Evolutionary conservation across 2,797 vertebrate genomes (phyloP).

Genomic region (Mormyrus proboscirostris): DNA sequence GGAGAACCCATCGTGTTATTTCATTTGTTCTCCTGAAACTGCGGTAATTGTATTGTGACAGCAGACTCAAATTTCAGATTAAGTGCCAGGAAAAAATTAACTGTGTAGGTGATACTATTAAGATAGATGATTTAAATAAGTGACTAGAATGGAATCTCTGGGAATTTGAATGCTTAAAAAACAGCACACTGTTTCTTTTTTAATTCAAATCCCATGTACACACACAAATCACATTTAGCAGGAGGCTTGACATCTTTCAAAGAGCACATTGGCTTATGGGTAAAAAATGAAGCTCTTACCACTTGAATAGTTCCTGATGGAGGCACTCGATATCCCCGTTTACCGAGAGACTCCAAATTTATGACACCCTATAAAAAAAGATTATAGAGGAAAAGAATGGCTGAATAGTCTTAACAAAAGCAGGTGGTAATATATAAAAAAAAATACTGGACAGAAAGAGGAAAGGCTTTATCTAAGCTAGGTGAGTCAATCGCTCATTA

Average conservation of each 20-base stretch:
- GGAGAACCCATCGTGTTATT: slow-evolving; percentile 14
- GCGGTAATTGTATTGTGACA: not conserved
- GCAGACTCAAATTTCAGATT: not conserved
- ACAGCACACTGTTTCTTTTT: not conserved
- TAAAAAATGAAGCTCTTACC: slow-evolving; percentile 61
- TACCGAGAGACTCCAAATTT: slow-evolving; percentile 94
- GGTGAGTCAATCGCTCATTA: not conserved
- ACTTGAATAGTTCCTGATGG: slow-evolving; percentile 99
- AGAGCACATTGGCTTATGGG: not conserved
- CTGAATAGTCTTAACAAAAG: not conserved
- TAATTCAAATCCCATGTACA: not conserved
- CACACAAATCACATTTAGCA: not conserved
- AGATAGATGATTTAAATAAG: not conserved
- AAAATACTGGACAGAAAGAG: not conserved
- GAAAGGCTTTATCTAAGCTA: not conserved
- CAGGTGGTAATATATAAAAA: not conserved
- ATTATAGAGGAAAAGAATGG: not conserved
- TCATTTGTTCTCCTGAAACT: slow-evolving; percentile 37
- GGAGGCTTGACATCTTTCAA: not conserved
- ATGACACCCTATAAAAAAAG: slow-evolving; percentile 79
- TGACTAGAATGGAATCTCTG: not conserved
- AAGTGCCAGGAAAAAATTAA: not conserved
- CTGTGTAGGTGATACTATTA: not conserved
- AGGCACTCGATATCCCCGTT: slow-evolving; percentile 98
- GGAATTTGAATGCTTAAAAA: not conserved